Percentiles rank a stretch among this genome's conserved stretches.
phyloP scores from a whole-genome alignment of 2,888 invertebrate species.

The Eupsilia transversa region DNA sequence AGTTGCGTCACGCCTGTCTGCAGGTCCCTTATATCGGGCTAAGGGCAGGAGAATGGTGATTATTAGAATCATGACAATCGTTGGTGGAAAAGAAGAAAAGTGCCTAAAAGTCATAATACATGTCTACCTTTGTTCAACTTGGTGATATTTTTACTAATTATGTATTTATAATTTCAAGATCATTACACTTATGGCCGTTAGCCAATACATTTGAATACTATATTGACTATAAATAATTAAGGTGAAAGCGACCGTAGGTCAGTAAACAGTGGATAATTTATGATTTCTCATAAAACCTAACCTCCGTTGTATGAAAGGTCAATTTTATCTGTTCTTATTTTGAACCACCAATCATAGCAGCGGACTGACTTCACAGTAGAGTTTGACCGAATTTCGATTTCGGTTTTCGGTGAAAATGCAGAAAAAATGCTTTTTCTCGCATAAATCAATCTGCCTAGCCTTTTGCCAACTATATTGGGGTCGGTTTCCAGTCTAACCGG shows the following conservation, averaged over 20 bases:
- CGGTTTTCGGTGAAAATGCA: neutral
- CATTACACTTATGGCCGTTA: conserved; percentile 36
- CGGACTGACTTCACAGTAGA: neutral
- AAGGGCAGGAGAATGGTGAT: no score
- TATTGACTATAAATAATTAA: conserved; percentile 39
- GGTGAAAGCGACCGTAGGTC: conserved; percentile 42
- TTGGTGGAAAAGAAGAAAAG: no score
- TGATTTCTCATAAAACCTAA: conserved; percentile 1
- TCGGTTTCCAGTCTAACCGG: no score
- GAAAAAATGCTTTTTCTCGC: no score
- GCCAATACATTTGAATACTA: conserved; percentile 38
- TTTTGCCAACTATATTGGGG: no score
- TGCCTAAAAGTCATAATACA: neutral
- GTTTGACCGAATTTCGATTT: no score
- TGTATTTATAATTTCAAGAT: conserved; percentile 37
- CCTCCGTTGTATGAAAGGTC: neutral
- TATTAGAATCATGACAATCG: no score
- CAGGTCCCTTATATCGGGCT: no score
- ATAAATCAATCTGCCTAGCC: no score
- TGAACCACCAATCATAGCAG: neutral
- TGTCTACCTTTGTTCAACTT: conserved; percentile 1
- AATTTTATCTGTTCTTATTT: neutral
- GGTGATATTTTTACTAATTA: conserved; percentile 14
- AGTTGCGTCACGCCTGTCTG: no score
- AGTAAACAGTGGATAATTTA: conserved; percentile 24